phyloP scores from a whole-genome alignment of 1,140 invertebrate species.

The Periplaneta americana region DNA sequence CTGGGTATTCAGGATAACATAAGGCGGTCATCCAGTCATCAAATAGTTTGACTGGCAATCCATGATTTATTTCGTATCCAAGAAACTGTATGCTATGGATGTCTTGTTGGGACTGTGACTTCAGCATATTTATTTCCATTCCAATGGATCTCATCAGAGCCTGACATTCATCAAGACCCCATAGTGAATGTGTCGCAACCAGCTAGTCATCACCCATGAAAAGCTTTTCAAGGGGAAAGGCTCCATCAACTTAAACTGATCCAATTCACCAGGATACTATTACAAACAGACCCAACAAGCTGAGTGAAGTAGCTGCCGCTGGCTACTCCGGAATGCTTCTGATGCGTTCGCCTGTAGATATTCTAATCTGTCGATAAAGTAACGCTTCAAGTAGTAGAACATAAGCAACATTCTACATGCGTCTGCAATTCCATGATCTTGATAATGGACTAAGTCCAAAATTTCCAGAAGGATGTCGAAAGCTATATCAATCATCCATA shows the following conservation, averaged over 20 bases:
- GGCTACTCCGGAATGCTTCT: slow-evolving; percentile 1
- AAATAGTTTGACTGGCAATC: not conserved
- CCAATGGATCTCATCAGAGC: not conserved
- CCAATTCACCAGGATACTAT: slow-evolving; percentile 3
- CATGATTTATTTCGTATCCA: not conserved
- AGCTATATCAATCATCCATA: slow-evolving; percentile 6
- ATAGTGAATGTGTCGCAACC: not conserved
- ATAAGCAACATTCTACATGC: not conserved
- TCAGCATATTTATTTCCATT: slow-evolving; percentile 3
- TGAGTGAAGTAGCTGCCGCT: slow-evolving; percentile 17
- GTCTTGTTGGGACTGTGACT: not conserved
- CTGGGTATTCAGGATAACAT: not conserved
- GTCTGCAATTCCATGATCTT: slow-evolving; percentile 11
- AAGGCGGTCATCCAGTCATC: not conserved
- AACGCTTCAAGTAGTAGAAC: slow-evolving; percentile 9
- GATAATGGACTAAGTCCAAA: slow-evolving; percentile 9
- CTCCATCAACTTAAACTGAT: not conserved
- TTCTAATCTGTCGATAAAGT: slow-evolving; percentile 16
- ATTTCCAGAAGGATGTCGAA: slow-evolving; percentile 9
- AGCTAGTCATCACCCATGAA: not conserved
- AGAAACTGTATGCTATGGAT: not conserved
- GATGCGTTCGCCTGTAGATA: slow-evolving; percentile 1
- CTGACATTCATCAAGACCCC: not conserved
- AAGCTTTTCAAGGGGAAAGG: no score
- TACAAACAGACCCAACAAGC: slow-evolving; percentile 4